phyloP scores from a whole-genome alignment of 2,113 vertebrate genomes.

The Gobiocypris rarus region DNA sequence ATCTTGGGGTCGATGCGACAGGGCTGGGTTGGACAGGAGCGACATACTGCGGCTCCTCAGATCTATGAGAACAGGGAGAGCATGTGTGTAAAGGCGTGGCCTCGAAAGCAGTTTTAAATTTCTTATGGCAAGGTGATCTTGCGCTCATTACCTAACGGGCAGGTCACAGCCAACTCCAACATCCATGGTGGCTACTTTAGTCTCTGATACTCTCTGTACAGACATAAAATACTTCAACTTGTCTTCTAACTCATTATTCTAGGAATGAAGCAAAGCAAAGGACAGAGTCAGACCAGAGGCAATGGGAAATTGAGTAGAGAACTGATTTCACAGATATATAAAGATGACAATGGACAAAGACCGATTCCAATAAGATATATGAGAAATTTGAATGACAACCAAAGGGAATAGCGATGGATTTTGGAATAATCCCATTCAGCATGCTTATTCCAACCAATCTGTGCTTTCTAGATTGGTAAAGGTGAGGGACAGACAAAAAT shows the following conservation, averaged over 20 bases:
- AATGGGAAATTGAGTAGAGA: slow-evolving; percentile 59
- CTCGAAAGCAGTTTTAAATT: slow-evolving; percentile 49
- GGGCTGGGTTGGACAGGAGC: slow-evolving; percentile 52
- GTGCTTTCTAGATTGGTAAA: not conserved
- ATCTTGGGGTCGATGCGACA: slow-evolving; percentile 51
- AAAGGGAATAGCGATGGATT: slow-evolving; percentile 26
- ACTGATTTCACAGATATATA: slow-evolving; percentile 7
- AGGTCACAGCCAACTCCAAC: slow-evolving; percentile 86
- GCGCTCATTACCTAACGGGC: slow-evolving; percentile 80
- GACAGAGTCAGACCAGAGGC: slow-evolving; percentile 68
- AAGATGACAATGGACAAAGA: slow-evolving; percentile 50
- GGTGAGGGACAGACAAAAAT: slow-evolving; percentile 3
- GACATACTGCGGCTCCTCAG: slow-evolving; percentile 38
- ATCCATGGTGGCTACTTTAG: slow-evolving; percentile 82
- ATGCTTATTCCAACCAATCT: slow-evolving; percentile 24
- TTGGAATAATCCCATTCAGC: not conserved
- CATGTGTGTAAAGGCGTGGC: not conserved
- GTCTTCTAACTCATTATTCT: slow-evolving; percentile 98
- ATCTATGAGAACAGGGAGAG: slow-evolving; percentile 23
- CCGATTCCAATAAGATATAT: slow-evolving; percentile 64
- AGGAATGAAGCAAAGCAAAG: slow-evolving; percentile 74
- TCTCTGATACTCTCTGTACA: slow-evolving; percentile 73
- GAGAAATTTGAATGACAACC: slow-evolving; percentile 33
- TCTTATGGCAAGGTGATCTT: slow-evolving; percentile 4
- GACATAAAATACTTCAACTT: slow-evolving; percentile 91